Conservation (phyloP, 2,797 vertebrate species). For the Chlorospingus semifuscus region DNA sequence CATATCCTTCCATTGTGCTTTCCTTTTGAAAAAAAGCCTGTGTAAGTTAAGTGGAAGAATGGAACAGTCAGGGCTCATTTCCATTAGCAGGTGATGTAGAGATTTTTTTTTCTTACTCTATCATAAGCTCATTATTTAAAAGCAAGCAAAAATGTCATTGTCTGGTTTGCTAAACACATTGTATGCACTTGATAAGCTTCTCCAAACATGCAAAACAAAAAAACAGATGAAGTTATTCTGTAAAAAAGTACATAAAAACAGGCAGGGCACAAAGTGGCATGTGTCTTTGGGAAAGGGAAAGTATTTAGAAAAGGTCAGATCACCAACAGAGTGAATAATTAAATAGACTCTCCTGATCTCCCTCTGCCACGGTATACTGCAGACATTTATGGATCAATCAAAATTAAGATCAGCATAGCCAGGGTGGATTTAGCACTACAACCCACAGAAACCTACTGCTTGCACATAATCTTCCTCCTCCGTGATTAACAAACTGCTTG, state of each 20-base stretch:
- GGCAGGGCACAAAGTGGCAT: not conserved
- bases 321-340: not conserved
- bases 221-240: accelerated
- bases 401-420: not conserved
- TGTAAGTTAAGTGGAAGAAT: not conserved
- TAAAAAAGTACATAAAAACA: not conserved
- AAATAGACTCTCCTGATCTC: not conserved
- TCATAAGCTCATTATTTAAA: not conserved
- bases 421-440: not conserved
- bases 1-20: not conserved
- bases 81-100: not conserved
- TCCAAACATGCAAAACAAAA: not conserved
- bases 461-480: not conserved
- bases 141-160: not conserved
- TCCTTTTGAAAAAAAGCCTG: not conserved
- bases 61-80: not conserved
- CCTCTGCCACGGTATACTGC: not conserved
- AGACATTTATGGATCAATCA: not conserved
- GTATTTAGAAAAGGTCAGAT: not conserved
- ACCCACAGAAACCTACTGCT: not conserved
- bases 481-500: not conserved
- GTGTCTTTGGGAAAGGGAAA: not conserved
- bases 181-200: not conserved
- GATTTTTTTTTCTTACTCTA: not conserved
- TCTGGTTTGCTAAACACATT: not conserved